Conservation (phyloP, 2,888 invertebrate species). For the Lepidonotus clava region DNA sequence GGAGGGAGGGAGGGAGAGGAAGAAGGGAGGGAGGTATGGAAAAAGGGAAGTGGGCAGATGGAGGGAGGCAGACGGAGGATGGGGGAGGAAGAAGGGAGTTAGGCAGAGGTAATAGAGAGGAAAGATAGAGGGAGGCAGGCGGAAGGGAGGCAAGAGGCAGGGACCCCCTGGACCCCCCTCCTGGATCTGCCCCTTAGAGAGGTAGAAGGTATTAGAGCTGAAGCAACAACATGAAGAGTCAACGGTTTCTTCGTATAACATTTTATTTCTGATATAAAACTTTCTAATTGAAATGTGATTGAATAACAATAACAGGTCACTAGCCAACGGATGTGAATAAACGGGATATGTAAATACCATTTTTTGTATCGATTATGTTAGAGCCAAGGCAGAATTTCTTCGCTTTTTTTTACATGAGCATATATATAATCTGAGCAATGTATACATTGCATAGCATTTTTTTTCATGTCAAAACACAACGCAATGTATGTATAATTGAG, state of each 20-base stretch:
- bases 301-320: conserved; percentile 40
- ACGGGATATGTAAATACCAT: conserved; percentile 41
- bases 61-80: too few species aligned
- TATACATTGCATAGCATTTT: conserved; percentile 40
- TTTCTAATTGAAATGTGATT: conserved; percentile 27
- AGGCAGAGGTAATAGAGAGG: too few species aligned
- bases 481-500: conserved; percentile 36
- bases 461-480: conserved; percentile 23
- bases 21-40: too few species aligned
- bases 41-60: too few species aligned
- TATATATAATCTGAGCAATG: conserved; percentile 37
- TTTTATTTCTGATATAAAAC: conserved; percentile 28
- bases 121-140: too few species aligned
- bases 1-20: too few species aligned
- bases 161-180: too few species aligned
- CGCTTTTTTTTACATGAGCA: conserved; percentile 16
- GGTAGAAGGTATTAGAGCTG: too few species aligned
- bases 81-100: too few species aligned
- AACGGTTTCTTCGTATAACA: conserved; percentile 5
- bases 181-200: too few species aligned
- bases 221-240: too few species aligned
- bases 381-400: conserved; percentile 39
- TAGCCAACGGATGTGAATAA: conserved; percentile 34
- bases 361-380: conserved; percentile 11
- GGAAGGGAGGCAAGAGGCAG: too few species aligned